Evolutionary conservation across 2,113 vertebrate species (phyloP).

Genomic region (human (Homo sapiens)): DNA sequence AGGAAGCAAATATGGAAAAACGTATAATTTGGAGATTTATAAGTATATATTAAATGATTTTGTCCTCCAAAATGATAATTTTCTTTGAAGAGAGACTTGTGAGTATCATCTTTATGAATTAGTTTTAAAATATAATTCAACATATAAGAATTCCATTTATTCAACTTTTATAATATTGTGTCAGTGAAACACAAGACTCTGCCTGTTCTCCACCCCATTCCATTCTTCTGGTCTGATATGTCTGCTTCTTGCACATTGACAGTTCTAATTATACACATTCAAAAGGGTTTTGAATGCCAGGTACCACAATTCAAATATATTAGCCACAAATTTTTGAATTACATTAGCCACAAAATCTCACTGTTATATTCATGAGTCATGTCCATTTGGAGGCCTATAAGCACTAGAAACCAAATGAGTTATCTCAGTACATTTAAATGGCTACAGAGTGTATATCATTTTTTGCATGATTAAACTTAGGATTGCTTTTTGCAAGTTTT

Average conservation of each 20-base stretch:
- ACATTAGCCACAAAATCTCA: neutral
- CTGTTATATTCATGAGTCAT: neutral
- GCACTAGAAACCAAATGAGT: neutral
- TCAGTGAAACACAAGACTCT: neutral
- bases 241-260: neutral
- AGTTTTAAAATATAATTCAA: conserved; percentile 16
- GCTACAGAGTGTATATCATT: neutral
- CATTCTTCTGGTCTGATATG: neutral
- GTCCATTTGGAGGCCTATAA: neutral
- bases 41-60: neutral
- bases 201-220: too few species aligned
- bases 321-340: neutral
- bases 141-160: neutral
- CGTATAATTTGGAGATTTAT: neutral
- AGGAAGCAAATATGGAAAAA: conserved; percentile 1
- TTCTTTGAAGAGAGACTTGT: neutral
- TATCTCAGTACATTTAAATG: neutral
- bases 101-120: neutral
- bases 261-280: neutral
- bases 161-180: conserved; percentile 1
- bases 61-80: neutral
- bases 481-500: conserved; percentile 45
- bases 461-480: conserved; percentile 13
- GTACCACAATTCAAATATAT: neutral
- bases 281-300: neutral